phyloP scores from a whole-genome alignment of 92 coral and sea anemone species.

The Desmophyllum pertusum region DNA sequence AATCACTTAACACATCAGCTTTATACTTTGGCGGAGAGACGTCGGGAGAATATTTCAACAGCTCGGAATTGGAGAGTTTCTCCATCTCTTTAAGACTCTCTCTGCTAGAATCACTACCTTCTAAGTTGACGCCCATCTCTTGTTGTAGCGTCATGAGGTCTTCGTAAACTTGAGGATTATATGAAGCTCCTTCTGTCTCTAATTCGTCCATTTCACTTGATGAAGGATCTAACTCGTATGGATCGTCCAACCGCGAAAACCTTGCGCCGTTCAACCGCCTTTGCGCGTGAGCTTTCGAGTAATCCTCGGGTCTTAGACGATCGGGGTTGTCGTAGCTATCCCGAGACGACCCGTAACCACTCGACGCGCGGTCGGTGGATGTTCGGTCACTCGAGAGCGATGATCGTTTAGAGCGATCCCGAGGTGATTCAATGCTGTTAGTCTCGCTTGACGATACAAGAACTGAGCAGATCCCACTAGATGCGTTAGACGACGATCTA shows the following conservation, averaged over 20 bases:
- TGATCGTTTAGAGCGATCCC: constrained; percentile 54
- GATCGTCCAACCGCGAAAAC: constrained; percentile 66
- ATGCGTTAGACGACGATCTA: constrained; percentile 84
- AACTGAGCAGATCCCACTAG: constrained; percentile 80
- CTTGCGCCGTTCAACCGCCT: constrained; percentile 43
- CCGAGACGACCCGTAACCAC: constrained; percentile 54
- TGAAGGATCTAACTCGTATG: constrained; percentile 84
- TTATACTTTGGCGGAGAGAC: constrained; percentile 72
- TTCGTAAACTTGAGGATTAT: constrained; percentile 58
- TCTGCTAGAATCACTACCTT: constrained; percentile 64
- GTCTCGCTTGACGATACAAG: constrained; percentile 90
- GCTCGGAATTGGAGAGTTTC: constrained; percentile 66
- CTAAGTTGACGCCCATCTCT: constrained; percentile 70
- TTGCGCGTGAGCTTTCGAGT: constrained; percentile 42
- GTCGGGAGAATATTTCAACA: constrained; percentile 55
- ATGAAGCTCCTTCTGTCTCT: constrained; percentile 60
- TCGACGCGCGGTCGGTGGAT: constrained; percentile 65
- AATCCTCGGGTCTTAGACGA: constrained; percentile 24
- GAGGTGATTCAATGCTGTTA: constrained; percentile 82
- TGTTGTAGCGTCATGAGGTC: constrained; percentile 62
- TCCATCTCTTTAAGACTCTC: constrained; percentile 58
- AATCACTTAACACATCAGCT: constrained; percentile 72
- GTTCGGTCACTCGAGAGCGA: constrained; percentile 74
- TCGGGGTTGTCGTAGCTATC: constrained; percentile 56
- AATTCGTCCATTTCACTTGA: constrained; percentile 63